Conservation (phyloP, 2,888 invertebrate species). For the Oscheius sp. region DNA sequence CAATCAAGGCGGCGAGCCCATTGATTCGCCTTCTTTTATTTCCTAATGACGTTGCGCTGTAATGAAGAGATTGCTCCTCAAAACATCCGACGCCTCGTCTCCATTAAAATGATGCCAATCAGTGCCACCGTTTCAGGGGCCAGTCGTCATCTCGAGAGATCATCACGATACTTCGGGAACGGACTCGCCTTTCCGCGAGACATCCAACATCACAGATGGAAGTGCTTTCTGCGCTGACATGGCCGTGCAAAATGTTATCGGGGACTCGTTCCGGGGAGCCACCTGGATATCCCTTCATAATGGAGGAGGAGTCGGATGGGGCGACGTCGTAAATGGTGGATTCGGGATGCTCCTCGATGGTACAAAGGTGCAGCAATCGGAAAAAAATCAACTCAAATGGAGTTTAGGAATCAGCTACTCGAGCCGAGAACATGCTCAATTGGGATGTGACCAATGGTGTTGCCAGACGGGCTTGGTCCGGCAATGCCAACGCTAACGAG, state of each 20-base stretch:
- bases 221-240: slow-evolving; percentile 79
- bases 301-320: slow-evolving; percentile 76
- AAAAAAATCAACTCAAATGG: not conserved
- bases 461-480: slow-evolving; percentile 77
- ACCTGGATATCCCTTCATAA: slow-evolving; percentile 78
- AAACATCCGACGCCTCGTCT: too few relatives aligned
- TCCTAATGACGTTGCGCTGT: slow-evolving; percentile 28
- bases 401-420: slow-evolving; percentile 75
- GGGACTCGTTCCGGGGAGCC: slow-evolving; percentile 77
- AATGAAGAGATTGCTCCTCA: slow-evolving; percentile 23
- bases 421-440: slow-evolving; percentile 76
- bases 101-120: not conserved
- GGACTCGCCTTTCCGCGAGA: not conserved
- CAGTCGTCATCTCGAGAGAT: slow-evolving; percentile 79
- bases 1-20: slow-evolving; percentile 21
- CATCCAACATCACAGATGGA: slow-evolving; percentile 72
- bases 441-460: slow-evolving; percentile 81
- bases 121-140: slow-evolving; percentile 73
- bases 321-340: slow-evolving; percentile 80
- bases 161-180: slow-evolving; percentile 78
- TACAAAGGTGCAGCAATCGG: slow-evolving; percentile 54
- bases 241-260: slow-evolving; percentile 78
- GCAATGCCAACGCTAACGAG: slow-evolving; percentile 77
- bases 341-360: slow-evolving; percentile 80
- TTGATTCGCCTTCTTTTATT: slow-evolving; percentile 31